Evolutionary conservation across 2,797 vertebrate species (phyloP), one percentile per base, ranked within the genome.

Genomic region (Pseudotriccus pelzelni): DNA sequence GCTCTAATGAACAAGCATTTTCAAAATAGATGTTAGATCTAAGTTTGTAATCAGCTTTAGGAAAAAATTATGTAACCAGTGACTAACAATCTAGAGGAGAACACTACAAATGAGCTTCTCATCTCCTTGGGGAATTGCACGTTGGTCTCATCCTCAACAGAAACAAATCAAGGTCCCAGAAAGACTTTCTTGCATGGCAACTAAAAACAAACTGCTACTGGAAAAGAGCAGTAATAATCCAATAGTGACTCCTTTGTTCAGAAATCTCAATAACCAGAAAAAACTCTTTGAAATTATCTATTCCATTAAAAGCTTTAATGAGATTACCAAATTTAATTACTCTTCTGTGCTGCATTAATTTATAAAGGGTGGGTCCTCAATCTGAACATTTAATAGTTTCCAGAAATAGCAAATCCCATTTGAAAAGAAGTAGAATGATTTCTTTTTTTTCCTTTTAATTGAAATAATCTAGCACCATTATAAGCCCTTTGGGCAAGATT

Each of bases 311-410:
- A 96, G 95, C 90, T 95, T 95, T 94, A 87, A 76, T 66, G 59
- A 86, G 90, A 81, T 95, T 95, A 97, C 92, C 55, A 93, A 94
- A 94, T 91, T 96, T 96, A 96, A 95, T 97, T 96, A 96, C 94
- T 86, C 64, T 84, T 80, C 60, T 58, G 66, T 84, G 55, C 81
- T 96, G 83, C 73, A 91, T 91, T 96, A 95, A 89, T 89, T 95
- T 92, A 93, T 94, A 95, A 87, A 92, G 90, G 90, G 85, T 94
- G 92, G 82, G 84, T 96, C 88, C 86, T 95, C 90, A 8, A 84
- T 94, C 77, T 80, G 93, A 93, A 89, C 68, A 47, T 81, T 90
- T 92, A 76, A 87, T 94, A 74, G 46, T 66, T 94, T 96, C 93
- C 78, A 89, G 91, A 96, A 96, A 94, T 87, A 94, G 78, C 3